phyloP scores from a whole-genome alignment of 2,113 vertebrate species.

The Heterocephalus glaber region DNA sequence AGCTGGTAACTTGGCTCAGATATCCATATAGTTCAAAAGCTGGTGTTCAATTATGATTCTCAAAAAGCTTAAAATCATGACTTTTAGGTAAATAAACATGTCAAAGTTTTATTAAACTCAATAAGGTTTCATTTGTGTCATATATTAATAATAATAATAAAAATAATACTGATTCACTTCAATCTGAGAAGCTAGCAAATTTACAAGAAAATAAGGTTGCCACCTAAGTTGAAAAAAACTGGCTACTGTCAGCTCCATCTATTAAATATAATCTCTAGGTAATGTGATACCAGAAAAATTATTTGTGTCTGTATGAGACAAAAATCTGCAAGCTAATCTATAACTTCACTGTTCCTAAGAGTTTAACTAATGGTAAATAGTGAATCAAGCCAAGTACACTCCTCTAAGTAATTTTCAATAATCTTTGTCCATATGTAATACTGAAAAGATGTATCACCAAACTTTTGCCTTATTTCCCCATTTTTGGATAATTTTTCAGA shows the following conservation, averaged over 20 bases:
- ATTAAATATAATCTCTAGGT: background rate
- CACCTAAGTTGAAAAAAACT: background rate
- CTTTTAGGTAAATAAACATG: background rate
- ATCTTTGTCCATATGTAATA: background rate
- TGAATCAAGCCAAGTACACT: background rate
- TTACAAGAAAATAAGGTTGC: background rate
- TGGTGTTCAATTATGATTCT: background rate
- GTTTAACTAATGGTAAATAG: background rate
- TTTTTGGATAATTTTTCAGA: constrained; percentile 1
- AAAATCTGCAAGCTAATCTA: background rate
- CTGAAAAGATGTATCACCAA: background rate
- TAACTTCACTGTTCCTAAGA: background rate
- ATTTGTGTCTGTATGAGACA: background rate
- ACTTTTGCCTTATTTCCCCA: background rate
- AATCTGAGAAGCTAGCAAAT: background rate
- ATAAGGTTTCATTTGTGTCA: background rate
- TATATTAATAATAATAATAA: background rate
- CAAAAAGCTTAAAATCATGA: background rate
- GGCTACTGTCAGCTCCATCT: background rate
- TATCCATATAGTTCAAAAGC: background rate
- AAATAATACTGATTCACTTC: background rate
- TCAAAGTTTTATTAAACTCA: background rate
- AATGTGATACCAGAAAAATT: background rate
- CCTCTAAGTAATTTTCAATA: background rate
- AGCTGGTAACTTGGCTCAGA: background rate